Evolutionary conservation across 92 coral and sea anemone genomes (phyloP).

Genomic region (Plumapathes pennacea): DNA sequence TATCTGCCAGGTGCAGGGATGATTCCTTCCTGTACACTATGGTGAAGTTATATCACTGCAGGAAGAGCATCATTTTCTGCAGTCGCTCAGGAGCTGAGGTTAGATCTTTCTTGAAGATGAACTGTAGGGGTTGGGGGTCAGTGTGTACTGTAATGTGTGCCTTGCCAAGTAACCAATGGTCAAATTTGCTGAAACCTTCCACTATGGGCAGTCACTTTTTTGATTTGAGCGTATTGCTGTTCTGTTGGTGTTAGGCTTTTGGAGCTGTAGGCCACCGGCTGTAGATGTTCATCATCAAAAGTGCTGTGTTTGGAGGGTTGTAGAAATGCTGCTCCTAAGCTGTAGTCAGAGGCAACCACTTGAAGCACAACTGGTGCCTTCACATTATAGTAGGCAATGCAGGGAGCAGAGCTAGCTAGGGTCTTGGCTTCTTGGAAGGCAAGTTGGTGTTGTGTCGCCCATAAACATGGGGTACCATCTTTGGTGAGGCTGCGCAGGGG

Average conservation of each 20-base stretch:
- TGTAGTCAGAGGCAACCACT: slow-evolving; percentile 44
- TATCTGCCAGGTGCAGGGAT: slow-evolving; percentile 40
- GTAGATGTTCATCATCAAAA: slow-evolving; percentile 31
- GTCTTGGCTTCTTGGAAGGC: slow-evolving; percentile 51
- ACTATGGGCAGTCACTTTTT: slow-evolving; percentile 61
- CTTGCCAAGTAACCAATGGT: slow-evolving; percentile 45
- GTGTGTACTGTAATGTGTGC: slow-evolving; percentile 45
- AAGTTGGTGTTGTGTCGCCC: slow-evolving; percentile 42
- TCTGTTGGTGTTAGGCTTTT: slow-evolving; percentile 40
- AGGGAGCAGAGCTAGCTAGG: slow-evolving; percentile 29
- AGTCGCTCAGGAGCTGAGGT: slow-evolving; percentile 40
- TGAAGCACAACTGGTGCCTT: slow-evolving; percentile 42
- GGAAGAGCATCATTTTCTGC: slow-evolving; percentile 55
- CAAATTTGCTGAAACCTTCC: slow-evolving; percentile 47
- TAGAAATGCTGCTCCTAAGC: slow-evolving; percentile 33
- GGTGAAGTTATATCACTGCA: slow-evolving; percentile 34
- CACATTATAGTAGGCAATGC: slow-evolving; percentile 13
- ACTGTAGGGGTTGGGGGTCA: slow-evolving; percentile 47
- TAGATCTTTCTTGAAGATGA: slow-evolving; percentile 34
- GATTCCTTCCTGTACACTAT: slow-evolving; percentile 34
- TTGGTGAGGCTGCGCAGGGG: slow-evolving; percentile 28
- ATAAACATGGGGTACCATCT: slow-evolving; percentile 18
- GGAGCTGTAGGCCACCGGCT: slow-evolving; percentile 37
- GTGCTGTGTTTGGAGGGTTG: slow-evolving; percentile 24
- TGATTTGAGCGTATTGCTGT: slow-evolving; percentile 31